A percentile compares a stretch with the other conserved stretches of the same genome.
Conservation (phyloP, 2,888 invertebrate genomes). For the Morpho helenor region DNA sequence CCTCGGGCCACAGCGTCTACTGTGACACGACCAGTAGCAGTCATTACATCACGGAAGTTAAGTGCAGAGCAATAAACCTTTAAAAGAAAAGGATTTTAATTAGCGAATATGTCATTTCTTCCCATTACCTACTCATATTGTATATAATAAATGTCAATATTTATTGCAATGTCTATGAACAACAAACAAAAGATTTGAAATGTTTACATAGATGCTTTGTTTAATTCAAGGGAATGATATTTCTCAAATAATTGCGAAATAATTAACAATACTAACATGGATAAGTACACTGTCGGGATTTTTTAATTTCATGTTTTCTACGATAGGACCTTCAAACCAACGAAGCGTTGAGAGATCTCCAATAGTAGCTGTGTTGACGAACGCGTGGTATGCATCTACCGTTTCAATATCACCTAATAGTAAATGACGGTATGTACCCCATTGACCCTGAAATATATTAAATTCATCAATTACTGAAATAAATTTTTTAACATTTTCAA, state of each 20-base stretch:
- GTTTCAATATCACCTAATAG: slow-evolving; percentile 75
- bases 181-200: too few species aligned
- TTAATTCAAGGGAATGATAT: too few species aligned
- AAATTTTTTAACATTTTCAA: not conserved
- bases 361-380: slow-evolving; percentile 85
- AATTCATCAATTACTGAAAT: not conserved
- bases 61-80: slow-evolving; percentile 87
- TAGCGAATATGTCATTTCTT: too few species aligned
- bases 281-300: slow-evolving; percentile 45
- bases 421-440: slow-evolving; percentile 93
- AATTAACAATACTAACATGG: slow-evolving; percentile 48
- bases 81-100: too few species aligned
- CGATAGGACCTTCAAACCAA: slow-evolving; percentile 83
- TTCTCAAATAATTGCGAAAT: too few species aligned
- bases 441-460: slow-evolving; percentile 60
- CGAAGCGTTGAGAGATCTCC: slow-evolving; percentile 92
- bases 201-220: too few species aligned
- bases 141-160: too few species aligned
- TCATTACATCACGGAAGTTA: slow-evolving; percentile 97
- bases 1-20: slow-evolving; percentile 87
- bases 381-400: slow-evolving; percentile 82
- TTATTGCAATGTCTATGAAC: too few species aligned
- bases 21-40: slow-evolving; percentile 93
- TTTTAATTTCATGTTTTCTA: slow-evolving; percentile 47
- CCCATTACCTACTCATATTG: too few species aligned